Base-by-base conservation (phyloP, 2,888 invertebrate species). In the Hyposoter dolosus region DNA sequence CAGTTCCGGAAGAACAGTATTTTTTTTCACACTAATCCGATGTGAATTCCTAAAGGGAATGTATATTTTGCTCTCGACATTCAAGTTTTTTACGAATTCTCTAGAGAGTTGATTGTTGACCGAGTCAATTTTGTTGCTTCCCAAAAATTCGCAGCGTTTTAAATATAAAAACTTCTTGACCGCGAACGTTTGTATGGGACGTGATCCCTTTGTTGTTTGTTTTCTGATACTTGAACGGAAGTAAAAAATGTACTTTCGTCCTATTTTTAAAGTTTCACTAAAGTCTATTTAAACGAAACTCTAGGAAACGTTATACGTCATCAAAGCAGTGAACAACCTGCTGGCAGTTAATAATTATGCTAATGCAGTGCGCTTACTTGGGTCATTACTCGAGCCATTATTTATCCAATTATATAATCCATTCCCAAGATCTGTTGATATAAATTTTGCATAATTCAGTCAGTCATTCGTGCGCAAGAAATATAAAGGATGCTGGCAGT, bases 371-470 rank as follows among this genome's bases (percentile, higher is more conserved):
- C 60, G 5, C 28, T 28, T 28, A 28, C 35, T 63, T 19, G 71
- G 50, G 56, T 69, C 68, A 75, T 83, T 83, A 69, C 45, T 63
- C 28, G 3, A 19, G 23, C 68, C 74, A 69, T 79, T 50, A 79
- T 79, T 79, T 19, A 69, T 75, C 74, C 56, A 75, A 79, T 79
- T 79, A 75, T 79, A 75, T 63, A 69, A 83, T 79, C 75, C 40
- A 75, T 47, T 63, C 43, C 47, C 68, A 40, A 50, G 83, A 75
- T 66, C 45, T 56, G 19, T 28, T 63, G 28, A 40, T 65, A 75
- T 79, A 19, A 50, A 79, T 79, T 66, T 63, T 50, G 47, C 56
- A 74, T 74, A 74, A 60, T 74, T 17, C 74, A 74, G 23, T 60
- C 17, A 6, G 35, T 23, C 23, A 60, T 74, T 71, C 23, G 50